Evolutionary conservation across 2,888 invertebrate species (phyloP).

Genomic region (Caprella mutica): DNA sequence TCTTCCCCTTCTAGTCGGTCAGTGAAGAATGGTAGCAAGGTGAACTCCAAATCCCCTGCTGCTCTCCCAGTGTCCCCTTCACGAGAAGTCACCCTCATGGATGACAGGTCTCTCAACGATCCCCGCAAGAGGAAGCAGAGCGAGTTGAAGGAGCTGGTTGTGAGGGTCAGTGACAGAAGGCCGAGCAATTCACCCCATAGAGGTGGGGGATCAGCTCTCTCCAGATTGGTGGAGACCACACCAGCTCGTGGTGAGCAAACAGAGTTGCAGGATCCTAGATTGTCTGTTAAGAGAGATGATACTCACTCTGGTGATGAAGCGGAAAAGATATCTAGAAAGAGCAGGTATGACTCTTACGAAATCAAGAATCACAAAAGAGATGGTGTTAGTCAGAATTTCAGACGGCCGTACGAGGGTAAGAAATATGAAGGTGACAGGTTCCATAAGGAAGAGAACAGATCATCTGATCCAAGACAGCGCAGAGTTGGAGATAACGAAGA

Average conservation of each 20-base stretch:
- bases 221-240: slow-evolving; percentile 6
- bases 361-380: slow-evolving; percentile 21
- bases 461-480: slow-evolving; percentile 13
- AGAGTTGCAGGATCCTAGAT: slow-evolving; percentile 27
- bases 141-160: slow-evolving; percentile 32
- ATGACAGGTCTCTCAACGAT: slow-evolving; percentile 27
- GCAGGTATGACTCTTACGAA: slow-evolving; percentile 22
- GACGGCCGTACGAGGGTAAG: slow-evolving; percentile 22
- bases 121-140: slow-evolving; percentile 24
- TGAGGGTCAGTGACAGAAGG: slow-evolving; percentile 28
- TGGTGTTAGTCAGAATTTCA: slow-evolving; percentile 20
- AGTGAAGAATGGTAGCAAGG: slow-evolving; percentile 5
- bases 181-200: slow-evolving; percentile 13
- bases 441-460: not conserved
- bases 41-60: slow-evolving; percentile 20
- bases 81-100: slow-evolving; percentile 29
- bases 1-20: slow-evolving; percentile 36
- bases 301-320: slow-evolving; percentile 29
- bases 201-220: slow-evolving; percentile 16
- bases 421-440: not conserved
- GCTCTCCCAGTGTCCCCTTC: slow-evolving; percentile 29
- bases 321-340: slow-evolving; percentile 14
- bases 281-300: slow-evolving; percentile 14
- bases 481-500: slow-evolving; percentile 15
- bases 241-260: slow-evolving; percentile 16